These are phyloP conservation scores for Calosoma granatense DNA, from an alignment of 1,140 invertebrate genomes.

Conservation along the genomic window DNA sequence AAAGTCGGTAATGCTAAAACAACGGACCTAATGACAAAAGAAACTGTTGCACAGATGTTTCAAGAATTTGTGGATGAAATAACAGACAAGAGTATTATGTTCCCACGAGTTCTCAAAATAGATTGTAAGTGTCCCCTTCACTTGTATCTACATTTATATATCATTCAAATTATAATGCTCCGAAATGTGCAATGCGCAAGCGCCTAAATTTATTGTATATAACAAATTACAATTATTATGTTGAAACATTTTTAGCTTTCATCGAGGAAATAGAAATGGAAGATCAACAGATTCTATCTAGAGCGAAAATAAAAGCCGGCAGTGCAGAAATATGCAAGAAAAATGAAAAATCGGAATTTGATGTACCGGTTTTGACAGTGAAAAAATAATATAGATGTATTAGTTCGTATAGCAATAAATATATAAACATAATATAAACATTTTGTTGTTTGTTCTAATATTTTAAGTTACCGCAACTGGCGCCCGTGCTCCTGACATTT, in stretches of 20 bases:
- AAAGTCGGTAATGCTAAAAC: not conserved
- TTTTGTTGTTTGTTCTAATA: no score
- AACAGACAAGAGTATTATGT: not conserved
- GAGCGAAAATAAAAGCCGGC: not conserved
- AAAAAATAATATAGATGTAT: no score
- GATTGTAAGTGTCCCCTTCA: not conserved
- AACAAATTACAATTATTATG: not conserved
- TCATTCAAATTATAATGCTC: no score
- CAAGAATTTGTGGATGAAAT: not conserved
- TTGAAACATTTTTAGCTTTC: not conserved
- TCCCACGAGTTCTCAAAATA: not conserved
- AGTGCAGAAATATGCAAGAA: not conserved
- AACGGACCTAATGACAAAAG: not conserved
- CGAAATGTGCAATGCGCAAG: no score
- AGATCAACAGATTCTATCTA: not conserved
- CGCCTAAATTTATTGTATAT: not conserved
- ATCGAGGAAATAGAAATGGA: not conserved
- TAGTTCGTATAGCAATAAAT: no score
- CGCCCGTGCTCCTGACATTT: no score
- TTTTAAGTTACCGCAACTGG: no score
- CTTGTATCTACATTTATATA: no score
- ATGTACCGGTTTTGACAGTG: no score
- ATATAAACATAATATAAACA: no score
- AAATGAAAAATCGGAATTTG: not conserved
- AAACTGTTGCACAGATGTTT: not conserved